Evolutionary conservation across 2,113 vertebrate species (phyloP).

Genomic region (Psophia crepitans): DNA sequence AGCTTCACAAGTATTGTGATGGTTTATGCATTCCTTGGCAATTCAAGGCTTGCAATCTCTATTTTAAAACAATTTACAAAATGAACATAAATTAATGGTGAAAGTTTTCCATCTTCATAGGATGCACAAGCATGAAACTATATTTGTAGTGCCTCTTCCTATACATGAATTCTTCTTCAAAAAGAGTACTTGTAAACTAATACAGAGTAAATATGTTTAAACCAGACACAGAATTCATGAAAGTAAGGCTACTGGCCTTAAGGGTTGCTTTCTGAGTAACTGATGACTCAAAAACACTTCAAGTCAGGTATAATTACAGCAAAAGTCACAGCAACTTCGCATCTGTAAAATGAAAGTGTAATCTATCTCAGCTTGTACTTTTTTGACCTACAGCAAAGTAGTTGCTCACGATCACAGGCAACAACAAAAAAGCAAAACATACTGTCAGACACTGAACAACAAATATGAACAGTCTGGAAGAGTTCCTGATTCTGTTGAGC

Average conservation of each 20-base stretch:
- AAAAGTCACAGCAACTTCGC: not conserved
- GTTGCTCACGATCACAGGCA: not conserved
- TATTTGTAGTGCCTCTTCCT: not conserved
- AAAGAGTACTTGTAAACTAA: not conserved
- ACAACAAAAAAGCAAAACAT: not conserved
- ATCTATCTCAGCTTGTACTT: not conserved
- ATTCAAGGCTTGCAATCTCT: not conserved
- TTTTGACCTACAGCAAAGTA: not conserved
- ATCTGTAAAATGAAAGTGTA: not conserved
- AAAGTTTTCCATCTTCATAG: not conserved
- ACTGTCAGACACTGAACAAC: not conserved
- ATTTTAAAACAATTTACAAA: not conserved
- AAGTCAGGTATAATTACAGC: not conserved
- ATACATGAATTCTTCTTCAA: not conserved
- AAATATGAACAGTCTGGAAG: slow-evolving; percentile 1
- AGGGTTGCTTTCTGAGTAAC: not conserved
- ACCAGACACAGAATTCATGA: not conserved
- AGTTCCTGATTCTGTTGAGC: slow-evolving; percentile 19
- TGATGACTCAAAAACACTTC: not conserved
- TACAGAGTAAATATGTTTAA: not conserved
- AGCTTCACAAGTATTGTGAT: not conserved
- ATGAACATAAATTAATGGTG: not conserved
- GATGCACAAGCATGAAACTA: not conserved
- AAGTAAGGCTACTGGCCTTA: not conserved
- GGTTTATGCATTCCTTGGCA: not conserved